Percentiles rank a stretch among this genome's conserved stretches.
phyloP scores from a whole-genome alignment of 2,113 vertebrate species.

The Rhynchomys soricoides region DNA sequence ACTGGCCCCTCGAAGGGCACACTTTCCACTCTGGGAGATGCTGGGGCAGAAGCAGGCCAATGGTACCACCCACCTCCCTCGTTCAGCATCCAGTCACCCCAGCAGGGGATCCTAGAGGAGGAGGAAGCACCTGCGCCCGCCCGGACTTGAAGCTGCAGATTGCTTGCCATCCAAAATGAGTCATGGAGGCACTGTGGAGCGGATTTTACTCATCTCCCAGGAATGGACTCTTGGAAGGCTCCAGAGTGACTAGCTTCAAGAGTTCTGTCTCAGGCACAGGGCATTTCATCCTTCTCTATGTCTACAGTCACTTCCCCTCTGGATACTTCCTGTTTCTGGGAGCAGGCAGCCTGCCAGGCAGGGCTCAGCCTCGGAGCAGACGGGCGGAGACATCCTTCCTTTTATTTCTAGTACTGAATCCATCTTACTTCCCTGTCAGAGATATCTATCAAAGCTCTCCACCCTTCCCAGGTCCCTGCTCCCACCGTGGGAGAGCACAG shows the following conservation, averaged over 20 bases:
- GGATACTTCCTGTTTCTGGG: conserved; percentile 86
- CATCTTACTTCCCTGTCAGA: conserved; percentile 79
- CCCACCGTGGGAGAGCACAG: conserved; percentile 70
- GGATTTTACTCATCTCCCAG: conserved; percentile 85
- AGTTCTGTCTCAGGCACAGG: conserved; percentile 83
- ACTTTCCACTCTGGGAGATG: background rate
- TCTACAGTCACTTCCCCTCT: conserved; percentile 87
- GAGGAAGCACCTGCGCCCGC: conserved; percentile 74
- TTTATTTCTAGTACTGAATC: conserved; percentile 74
- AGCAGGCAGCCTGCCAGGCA: conserved; percentile 77
- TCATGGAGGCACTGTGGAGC: background rate
- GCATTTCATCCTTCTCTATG: conserved; percentile 68
- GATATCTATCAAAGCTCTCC: conserved; percentile 78
- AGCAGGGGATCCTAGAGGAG: conserved; percentile 13
- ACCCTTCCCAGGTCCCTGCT: conserved; percentile 82
- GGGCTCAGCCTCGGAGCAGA: conserved; percentile 77
- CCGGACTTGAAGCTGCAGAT: background rate
- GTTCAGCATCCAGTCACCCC: background rate
- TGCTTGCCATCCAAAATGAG: conserved; percentile 61
- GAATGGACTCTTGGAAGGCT: conserved; percentile 84
- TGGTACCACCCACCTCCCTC: background rate
- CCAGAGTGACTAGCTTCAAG: conserved; percentile 86
- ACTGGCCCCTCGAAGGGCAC: background rate
- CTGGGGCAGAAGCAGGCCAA: background rate
- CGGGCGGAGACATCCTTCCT: conserved; percentile 86